A percentile compares a stretch with the other conserved stretches of the same genome.
Evolutionary conservation across 2,888 invertebrate species (phyloP).

Genomic region (Cryptus armator): DNA sequence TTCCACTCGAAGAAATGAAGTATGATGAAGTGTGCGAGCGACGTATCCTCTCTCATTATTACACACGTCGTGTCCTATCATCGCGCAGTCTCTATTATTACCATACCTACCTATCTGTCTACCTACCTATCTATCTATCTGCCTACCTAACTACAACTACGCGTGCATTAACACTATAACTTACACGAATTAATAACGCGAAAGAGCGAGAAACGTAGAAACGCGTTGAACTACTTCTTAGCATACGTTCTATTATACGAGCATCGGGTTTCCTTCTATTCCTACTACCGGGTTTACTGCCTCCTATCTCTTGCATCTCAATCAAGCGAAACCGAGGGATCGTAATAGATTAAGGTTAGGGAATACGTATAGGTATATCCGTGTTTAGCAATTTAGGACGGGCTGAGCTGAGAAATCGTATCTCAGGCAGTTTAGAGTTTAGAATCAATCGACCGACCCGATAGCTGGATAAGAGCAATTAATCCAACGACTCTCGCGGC

Average conservation of each 20-base stretch:
- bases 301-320: background rate
- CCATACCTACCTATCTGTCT: too few relatives aligned
- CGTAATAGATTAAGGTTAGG: background rate
- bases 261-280: conserved; percentile 1
- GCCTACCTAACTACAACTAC: background rate
- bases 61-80: conserved; percentile 14
- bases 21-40: conserved; percentile 38
- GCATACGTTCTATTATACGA: too few relatives aligned
- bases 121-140: too few relatives aligned
- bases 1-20: conserved; percentile 34
- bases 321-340: background rate
- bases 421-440: background rate
- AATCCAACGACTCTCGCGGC: background rate
- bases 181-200: too few relatives aligned
- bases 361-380: background rate
- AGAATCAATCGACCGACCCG: background rate
- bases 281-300: background rate
- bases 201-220: too few relatives aligned
- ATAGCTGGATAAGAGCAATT: background rate
- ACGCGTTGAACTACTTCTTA: too few relatives aligned
- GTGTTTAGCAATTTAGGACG: background rate
- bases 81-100: conserved; percentile 11
- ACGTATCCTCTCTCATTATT: conserved; percentile 45
- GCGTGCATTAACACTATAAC: background rate
- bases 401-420: background rate